Base-by-base conservation (phyloP, 23 tunicate genomes). In the Diplosoma virens region DNA sequence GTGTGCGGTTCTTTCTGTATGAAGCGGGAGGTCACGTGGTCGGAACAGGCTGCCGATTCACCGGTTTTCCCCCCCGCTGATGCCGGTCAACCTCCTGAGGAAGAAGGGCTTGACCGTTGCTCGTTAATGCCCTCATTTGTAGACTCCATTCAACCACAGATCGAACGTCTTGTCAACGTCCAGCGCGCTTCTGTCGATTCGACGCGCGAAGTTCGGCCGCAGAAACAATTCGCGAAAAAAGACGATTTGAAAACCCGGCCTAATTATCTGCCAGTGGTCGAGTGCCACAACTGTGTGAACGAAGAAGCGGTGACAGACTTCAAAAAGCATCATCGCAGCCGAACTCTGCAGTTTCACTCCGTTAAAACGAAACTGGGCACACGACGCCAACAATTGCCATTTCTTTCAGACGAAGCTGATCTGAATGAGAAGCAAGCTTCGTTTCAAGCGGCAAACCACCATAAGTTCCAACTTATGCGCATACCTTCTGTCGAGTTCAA, bases 401-500 rank as follows among this genome's bases (percentile, higher is more conserved):
- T 4, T 16, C 63, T 20, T 11, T 4, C 63, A 16, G 24, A 55
- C 5, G 63, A 55, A 55, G 21, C 21, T 20, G 63, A 20, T 25
- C n/a, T n/a, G n/a, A n/a, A n/a, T n/a, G n/a, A n/a, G n/a, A n/a
- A n/a, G n/a, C n/a, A n/a, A n/a, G 24, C 17, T 14, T 45, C 71
- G 54, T 41, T 58, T 59, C 58, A 45, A 71, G 24, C 71, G 72
- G 0, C 20, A 53, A n/a, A 47, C 66, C 41, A 67, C 75, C 2
- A 53, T 54, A 41, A 41, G 14, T 9, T 14, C 11, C 50, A 14
- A 14, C 9, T 41, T 14, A 27, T 6, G 2, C 80, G 88, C 60
- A 89, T 89, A 50, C 96, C 96, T 22, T 82, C 88, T 1, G 77
- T 89, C 47, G 81, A 86, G 31, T 60, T 89, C 64, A 71, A 89